phyloP scores from a whole-genome alignment of 2,888 invertebrate genomes.

The Ormia ochracea region DNA sequence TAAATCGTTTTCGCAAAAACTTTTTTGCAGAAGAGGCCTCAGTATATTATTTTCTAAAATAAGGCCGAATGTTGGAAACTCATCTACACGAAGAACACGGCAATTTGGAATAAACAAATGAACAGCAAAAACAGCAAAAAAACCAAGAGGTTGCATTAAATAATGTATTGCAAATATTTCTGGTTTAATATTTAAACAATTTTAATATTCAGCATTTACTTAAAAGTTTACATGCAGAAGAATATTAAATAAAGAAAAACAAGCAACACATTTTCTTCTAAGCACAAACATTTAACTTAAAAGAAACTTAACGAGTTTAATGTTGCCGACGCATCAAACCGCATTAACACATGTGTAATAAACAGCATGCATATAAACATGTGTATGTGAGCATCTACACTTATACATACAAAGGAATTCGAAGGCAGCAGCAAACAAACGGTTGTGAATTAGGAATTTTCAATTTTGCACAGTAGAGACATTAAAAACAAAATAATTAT shows the following conservation, averaged over 20 bases:
- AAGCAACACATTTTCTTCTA: slow-evolving; percentile 3
- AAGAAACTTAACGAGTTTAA: slow-evolving; percentile 24
- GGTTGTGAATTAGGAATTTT: no score
- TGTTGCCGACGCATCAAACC: slow-evolving; percentile 45
- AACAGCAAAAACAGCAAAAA: background rate
- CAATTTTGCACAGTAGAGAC: background rate
- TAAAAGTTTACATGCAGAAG: background rate
- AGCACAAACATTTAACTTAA: slow-evolving; percentile 17
- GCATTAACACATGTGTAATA: slow-evolving; percentile 43
- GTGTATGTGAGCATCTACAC: background rate
- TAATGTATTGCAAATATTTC: slow-evolving; percentile 34
- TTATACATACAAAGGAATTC: background rate
- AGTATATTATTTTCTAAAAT: no score
- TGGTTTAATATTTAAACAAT: slow-evolving; percentile 39
- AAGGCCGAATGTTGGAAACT: no score
- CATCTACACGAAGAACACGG: no score
- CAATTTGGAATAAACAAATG: background rate
- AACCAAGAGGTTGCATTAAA: background rate
- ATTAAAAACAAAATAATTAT: background rate
- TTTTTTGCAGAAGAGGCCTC: no score
- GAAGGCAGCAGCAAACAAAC: no score
- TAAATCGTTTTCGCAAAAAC: no score
- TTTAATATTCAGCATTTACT: slow-evolving; percentile 45
- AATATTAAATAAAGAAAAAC: background rate
- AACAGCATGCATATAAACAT: background rate